Evolutionary conservation across 2,797 vertebrate species (phyloP).

Genomic region (Cyprinella venusta): DNA sequence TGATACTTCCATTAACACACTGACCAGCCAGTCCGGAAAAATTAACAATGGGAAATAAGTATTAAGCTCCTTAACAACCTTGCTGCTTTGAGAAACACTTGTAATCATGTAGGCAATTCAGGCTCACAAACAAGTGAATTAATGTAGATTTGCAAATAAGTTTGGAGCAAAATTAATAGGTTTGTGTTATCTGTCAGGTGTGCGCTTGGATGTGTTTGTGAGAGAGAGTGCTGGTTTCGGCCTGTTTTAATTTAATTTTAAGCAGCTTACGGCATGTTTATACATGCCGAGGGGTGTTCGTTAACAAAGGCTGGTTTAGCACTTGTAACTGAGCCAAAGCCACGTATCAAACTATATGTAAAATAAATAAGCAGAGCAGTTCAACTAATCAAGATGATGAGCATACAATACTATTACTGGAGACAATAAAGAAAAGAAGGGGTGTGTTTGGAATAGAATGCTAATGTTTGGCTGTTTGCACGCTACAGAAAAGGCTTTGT

Average conservation of each 20-base stretch:
- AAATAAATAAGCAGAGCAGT: conserved; percentile 29
- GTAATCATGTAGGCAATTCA: conserved; percentile 34
- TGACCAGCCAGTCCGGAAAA: conserved; percentile 19
- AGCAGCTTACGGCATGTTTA: conserved; percentile 38
- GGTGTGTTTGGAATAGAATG: background rate
- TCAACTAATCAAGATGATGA: conserved; percentile 2
- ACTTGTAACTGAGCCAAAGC: conserved; percentile 8
- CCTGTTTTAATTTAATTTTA: conserved; percentile 29
- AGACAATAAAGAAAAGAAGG: background rate
- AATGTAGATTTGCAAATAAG: conserved; percentile 44
- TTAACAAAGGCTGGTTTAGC: conserved; percentile 28
- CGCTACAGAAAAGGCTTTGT: background rate
- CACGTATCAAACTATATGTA: conserved; percentile 14
- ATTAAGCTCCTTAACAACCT: conserved; percentile 39
- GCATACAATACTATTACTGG: background rate
- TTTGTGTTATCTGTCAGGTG: conserved; percentile 44
- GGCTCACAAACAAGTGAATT: conserved; percentile 30
- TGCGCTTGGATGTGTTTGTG: conserved; percentile 27
- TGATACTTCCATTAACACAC: conserved; percentile 14
- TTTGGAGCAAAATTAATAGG: conserved; percentile 39
- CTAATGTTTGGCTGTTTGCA: background rate
- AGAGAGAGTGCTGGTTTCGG: conserved; percentile 24
- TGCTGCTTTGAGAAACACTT: conserved; percentile 29
- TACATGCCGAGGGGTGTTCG: conserved; percentile 29
- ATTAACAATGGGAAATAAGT: conserved; percentile 29